A percentile compares a stretch with the other conserved stretches of the same genome.
phyloP scores from a whole-genome alignment of 92 coral and sea anemone genomes.

The Muricea muricata region DNA sequence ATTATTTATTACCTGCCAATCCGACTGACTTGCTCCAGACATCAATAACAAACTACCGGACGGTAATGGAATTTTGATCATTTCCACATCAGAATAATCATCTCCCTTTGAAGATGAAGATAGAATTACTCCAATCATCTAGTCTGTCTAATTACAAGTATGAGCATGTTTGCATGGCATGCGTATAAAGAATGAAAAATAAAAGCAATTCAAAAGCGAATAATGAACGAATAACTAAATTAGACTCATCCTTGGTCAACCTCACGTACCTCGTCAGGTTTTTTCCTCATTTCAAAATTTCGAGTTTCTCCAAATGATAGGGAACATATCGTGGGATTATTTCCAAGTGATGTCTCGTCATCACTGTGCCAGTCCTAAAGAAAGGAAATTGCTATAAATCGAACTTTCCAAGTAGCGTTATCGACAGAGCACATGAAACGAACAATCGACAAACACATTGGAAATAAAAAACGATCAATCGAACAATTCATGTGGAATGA shows the following conservation, averaged over 20 bases:
- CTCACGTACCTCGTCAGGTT: conserved; percentile 63
- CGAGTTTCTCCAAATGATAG: conserved; percentile 81
- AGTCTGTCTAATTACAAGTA: background rate
- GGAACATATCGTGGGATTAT: conserved; percentile 77
- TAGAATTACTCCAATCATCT: background rate
- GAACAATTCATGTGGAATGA: no score
- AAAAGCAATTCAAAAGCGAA: no score
- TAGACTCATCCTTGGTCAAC: background rate
- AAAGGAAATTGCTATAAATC: background rate
- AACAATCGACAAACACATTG: no score
- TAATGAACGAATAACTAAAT: no score
- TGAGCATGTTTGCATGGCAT: background rate
- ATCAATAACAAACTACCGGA: conserved; percentile 76
- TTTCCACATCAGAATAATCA: conserved; percentile 57
- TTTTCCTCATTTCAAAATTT: conserved; percentile 79
- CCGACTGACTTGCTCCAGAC: conserved; percentile 75
- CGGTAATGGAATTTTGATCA: conserved; percentile 70
- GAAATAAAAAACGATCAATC: no score
- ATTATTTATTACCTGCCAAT: conserved; percentile 94
- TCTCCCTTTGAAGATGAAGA: conserved; percentile 50
- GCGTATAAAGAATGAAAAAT: no score
- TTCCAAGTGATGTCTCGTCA: conserved; percentile 78
- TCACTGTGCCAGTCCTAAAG: conserved; percentile 85
- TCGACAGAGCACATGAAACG: no score
- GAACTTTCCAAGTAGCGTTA: no score